Conservation (phyloP, 2,113 vertebrate species). For the Climacteris rufus region DNA sequence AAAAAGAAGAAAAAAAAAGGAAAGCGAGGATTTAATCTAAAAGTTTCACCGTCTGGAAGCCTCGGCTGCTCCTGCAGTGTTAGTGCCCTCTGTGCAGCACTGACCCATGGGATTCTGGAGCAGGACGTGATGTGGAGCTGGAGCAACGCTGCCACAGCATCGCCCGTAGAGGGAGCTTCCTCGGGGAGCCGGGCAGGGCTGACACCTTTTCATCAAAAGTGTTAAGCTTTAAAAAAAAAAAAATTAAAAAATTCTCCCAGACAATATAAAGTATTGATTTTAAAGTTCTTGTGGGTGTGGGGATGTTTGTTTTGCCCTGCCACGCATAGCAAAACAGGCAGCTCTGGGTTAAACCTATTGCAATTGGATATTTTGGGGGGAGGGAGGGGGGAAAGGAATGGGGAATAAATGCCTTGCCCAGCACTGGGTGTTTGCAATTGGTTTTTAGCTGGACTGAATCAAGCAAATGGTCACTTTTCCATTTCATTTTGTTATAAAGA, state of each 20-base stretch:
- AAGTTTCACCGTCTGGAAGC: not conserved
- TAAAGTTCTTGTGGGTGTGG: not conserved
- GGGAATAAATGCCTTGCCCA: not conserved
- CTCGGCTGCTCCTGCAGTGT: not conserved
- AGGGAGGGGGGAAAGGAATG: rapidly evolving
- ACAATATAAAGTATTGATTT: not conserved
- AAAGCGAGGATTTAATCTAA: not conserved
- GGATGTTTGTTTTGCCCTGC: rapidly evolving
- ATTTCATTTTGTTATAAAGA: not conserved
- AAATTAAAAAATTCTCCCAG: not conserved
- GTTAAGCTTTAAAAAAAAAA: not conserved
- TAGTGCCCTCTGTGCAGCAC: not conserved
- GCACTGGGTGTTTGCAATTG: not conserved
- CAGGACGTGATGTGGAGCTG: not conserved
- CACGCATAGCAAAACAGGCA: not conserved
- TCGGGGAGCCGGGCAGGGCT: not conserved
- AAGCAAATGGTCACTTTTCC: not conserved
- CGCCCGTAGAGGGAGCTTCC: constrained; percentile 55
- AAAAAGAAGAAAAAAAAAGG: rapidly evolving
- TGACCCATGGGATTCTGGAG: not conserved
- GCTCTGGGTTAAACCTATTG: not conserved
- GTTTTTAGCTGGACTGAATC: not conserved
- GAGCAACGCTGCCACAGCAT: constrained; percentile 16
- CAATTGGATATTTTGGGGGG: not conserved
- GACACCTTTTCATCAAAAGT: not conserved